Percentiles rank a stretch among this genome's conserved stretches.
These are phyloP conservation scores for Ennomos quercinarius DNA, from an alignment of 2,888 invertebrate species.

Conservation along the genomic window DNA sequence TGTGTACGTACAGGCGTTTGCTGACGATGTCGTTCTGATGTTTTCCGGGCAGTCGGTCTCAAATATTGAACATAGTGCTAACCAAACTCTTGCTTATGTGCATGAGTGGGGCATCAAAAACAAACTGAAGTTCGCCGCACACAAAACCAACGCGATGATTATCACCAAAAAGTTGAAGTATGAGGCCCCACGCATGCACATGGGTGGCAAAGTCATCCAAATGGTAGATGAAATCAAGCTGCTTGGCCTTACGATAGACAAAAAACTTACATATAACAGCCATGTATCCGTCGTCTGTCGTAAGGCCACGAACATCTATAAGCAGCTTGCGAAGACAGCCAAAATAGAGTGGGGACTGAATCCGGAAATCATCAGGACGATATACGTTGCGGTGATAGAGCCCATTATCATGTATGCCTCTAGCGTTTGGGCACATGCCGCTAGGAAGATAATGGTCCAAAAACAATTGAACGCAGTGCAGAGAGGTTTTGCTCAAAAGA, in stretches of 20 bases:
- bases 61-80: background rate
- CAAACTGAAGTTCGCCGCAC: too few species aligned
- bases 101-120: background rate
- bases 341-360: slow-evolving; percentile 8
- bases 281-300: too few species aligned
- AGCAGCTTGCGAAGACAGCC: slow-evolving; percentile 3
- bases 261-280: background rate
- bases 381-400: slow-evolving; percentile 3
- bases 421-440: background rate
- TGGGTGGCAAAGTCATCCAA: background rate
- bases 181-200: background rate
- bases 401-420: slow-evolving; percentile 4
- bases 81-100: background rate
- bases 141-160: background rate
- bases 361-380: slow-evolving; percentile 8
- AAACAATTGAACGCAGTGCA: background rate
- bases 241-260: slow-evolving; percentile 10
- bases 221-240: slow-evolving; percentile 7
- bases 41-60: background rate
- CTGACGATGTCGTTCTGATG: slow-evolving; percentile 1
- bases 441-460: background rate
- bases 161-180: background rate
- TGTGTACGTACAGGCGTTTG: background rate
- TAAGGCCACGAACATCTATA: slow-evolving; percentile 6
- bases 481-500: slow-evolving; percentile 3